phyloP scores from a whole-genome alignment of 2,113 vertebrate genomes.

The Laticauda laticaudata region DNA sequence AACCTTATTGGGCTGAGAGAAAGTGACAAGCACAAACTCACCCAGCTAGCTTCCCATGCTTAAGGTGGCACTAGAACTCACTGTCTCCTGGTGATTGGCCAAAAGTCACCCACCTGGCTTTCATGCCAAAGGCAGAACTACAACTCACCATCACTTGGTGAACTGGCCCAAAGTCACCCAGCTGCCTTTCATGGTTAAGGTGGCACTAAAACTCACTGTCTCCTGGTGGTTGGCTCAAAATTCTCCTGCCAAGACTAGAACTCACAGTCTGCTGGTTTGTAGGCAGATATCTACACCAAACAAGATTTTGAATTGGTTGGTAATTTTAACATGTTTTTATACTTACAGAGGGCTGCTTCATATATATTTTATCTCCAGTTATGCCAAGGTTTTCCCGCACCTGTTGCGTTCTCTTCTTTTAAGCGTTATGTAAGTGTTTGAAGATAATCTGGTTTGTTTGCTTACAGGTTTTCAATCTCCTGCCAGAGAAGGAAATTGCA shows the following conservation, averaged over 20 bases:
- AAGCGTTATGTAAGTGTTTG: background rate
- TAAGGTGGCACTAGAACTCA: background rate
- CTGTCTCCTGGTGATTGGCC: background rate
- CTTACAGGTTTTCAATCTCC: slow-evolving; percentile 31
- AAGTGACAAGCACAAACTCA: background rate
- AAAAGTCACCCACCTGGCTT: background rate
- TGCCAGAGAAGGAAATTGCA: slow-evolving; percentile 13
- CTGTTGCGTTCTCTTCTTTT: background rate
- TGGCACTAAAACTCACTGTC: no score
- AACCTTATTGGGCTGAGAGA: no score
- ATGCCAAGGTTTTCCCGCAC: background rate
- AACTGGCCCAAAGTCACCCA: no score
- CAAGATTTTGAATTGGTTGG: background rate
- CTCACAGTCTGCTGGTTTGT: background rate
- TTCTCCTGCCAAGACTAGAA: background rate
- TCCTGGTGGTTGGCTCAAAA: no score
- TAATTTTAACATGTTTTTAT: background rate
- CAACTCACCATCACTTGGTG: background rate
- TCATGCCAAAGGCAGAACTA: background rate
- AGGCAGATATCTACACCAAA: background rate
- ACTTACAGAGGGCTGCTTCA: background rate
- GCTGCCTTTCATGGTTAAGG: no score
- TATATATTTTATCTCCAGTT: background rate
- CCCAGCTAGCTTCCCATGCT: background rate
- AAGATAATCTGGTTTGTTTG: slow-evolving; percentile 33